phyloP scores from a whole-genome alignment of 1,140 invertebrate genomes.

The Leptinotarsa lineolata region DNA sequence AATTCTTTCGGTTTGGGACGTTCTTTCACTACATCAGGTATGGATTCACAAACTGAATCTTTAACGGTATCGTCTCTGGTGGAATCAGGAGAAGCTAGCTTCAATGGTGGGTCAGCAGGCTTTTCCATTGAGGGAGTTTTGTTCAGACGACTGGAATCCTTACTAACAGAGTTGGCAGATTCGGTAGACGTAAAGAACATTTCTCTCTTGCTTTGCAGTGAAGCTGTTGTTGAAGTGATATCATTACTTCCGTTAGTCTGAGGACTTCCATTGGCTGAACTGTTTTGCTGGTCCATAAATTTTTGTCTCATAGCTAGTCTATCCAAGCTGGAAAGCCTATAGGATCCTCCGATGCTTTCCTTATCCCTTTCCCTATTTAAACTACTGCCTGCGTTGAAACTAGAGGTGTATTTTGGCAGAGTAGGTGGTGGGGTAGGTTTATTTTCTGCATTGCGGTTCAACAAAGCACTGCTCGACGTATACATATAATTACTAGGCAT shows the following conservation, averaged over 20 bases:
- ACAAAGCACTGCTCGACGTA: conserved; percentile 54
- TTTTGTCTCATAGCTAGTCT: conserved; percentile 68
- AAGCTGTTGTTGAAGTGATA: conserved; percentile 28
- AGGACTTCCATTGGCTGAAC: conserved; percentile 45
- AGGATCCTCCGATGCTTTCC: conserved; percentile 62
- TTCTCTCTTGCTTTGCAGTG: conserved; percentile 53
- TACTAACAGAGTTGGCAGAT: conserved; percentile 40
- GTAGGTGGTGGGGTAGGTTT: conserved; percentile 64
- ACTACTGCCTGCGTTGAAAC: conserved; percentile 62
- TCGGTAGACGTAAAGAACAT: conserved; percentile 54
- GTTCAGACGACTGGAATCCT: conserved; percentile 52
- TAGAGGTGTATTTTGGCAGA: conserved; percentile 65
- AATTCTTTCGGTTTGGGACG: conserved; percentile 80
- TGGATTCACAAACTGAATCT: conserved; percentile 43
- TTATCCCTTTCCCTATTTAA: conserved; percentile 57
- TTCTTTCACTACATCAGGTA: conserved; percentile 53
- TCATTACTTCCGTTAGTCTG: conserved; percentile 47
- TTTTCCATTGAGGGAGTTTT: conserved; percentile 51
- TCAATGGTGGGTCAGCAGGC: conserved; percentile 46
- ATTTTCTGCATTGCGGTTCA: conserved; percentile 54
- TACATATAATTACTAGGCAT: conserved; percentile 57
- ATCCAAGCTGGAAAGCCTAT: conserved; percentile 67
- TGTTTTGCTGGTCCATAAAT: conserved; percentile 60
- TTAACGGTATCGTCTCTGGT: conserved; percentile 48
- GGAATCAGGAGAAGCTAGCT: conserved; percentile 39